These are phyloP conservation scores for Cacoxenus indagator DNA, from an alignment of 2,888 invertebrate genomes.

Conservation along the genomic window DNA sequence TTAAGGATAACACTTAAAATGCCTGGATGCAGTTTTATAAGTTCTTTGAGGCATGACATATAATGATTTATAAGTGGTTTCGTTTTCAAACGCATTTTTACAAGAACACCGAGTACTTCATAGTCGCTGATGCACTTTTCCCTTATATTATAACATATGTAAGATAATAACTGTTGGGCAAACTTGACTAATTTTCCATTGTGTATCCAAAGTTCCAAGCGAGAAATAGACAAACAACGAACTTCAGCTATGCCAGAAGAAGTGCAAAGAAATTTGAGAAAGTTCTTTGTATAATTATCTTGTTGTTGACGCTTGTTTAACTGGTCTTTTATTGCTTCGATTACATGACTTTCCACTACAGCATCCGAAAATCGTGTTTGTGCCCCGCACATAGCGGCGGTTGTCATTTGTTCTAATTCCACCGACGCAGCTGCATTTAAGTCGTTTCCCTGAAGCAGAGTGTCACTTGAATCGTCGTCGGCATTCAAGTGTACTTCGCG, in stretches of 20 bases:
- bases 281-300: slow-evolving; percentile 89
- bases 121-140: slow-evolving; percentile 78
- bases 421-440: slow-evolving; percentile 66
- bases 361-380: slow-evolving; percentile 73
- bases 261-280: slow-evolving; percentile 86
- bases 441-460: slow-evolving; percentile 67
- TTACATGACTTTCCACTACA: slow-evolving; percentile 79
- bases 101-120: slow-evolving; percentile 85
- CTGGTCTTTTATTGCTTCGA: slow-evolving; percentile 91
- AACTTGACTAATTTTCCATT: slow-evolving; percentile 94
- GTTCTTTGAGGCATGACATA: slow-evolving; percentile 89
- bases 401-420: slow-evolving; percentile 69
- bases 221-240: slow-evolving; percentile 68
- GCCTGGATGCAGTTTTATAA: slow-evolving; percentile 87
- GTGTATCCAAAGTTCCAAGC: slow-evolving; percentile 94
- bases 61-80: slow-evolving; percentile 93
- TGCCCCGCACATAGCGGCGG: slow-evolving; percentile 71
- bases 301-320: slow-evolving; percentile 86
- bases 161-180: slow-evolving; percentile 91
- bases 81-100: slow-evolving; percentile 92
- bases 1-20: slow-evolving; percentile 88
- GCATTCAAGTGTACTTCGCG: slow-evolving; percentile 51
- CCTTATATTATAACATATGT: slow-evolving; percentile 91
- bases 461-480: slow-evolving; percentile 73
- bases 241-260: slow-evolving; percentile 90